Base-by-base conservation (phyloP, 1,140 invertebrate genomes). In the Trachymyrmex cornetzi region DNA sequence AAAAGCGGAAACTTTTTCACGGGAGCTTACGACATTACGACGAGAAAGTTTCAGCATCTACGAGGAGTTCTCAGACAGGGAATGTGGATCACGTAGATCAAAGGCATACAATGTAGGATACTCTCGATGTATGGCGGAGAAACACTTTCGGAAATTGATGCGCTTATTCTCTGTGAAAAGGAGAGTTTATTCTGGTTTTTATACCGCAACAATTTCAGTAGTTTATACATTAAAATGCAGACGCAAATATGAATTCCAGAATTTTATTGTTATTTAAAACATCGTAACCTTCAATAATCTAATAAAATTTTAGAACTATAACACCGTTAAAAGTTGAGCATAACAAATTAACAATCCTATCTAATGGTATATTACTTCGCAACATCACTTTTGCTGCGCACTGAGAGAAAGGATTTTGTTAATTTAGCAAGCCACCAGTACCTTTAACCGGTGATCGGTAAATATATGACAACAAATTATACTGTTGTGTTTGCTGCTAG, bases 51-150 rank as follows among this genome's bases (percentile, higher is more conserved):
- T 79, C 57, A 44, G 48, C 81, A 74, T 86, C 81, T 22, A 53
- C 67, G 71, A 74, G 74, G 82, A 88, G 81, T 57, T 74, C 48
- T 22, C 59, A 71, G 77, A 80, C 59, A 79, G 81, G 38, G 81
- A 86, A 89, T 89, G 87, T 63, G 87, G 72, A 75, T 88, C 87
- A 74, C 67, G 88, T 89, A 88, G 87, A 89, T 89, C 87, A 89
- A 79, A 77, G 82, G 38, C 24, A 24, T 67, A 66, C 87, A 69
- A 66, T 61, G 24, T 48, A 24, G 48, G 55, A 75, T 59, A 61
- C 34, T 59, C 55, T 12, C 80, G 38, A 27, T 27, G 9, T 27
- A 30, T 19, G 38, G 24, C 3, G 53, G 19, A 24, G 14, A 48
- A 61, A 61, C 55, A 30, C 38, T 50, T 34, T 48, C 24, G 27